A percentile compares a stretch with the other conserved stretches of the same genome.
Conservation (phyloP, 2,113 vertebrate genomes). For the Limanda limanda region DNA sequence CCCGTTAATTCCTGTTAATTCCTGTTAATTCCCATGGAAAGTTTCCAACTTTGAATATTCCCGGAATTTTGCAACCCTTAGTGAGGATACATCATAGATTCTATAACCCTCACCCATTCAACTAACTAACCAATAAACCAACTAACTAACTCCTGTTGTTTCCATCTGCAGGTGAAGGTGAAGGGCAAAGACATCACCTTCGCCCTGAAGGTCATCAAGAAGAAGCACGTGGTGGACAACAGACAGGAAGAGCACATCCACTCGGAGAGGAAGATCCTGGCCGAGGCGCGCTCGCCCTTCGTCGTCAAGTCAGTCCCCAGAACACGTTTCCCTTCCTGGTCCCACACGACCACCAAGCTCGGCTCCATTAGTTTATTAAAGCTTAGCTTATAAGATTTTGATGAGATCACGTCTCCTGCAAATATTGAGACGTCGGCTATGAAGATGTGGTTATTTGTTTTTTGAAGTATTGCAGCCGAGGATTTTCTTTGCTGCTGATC, state of each 20-base stretch:
- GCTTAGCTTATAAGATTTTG: slow-evolving; percentile 52
- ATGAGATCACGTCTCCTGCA: slow-evolving; percentile 44
- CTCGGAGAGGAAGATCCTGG: slow-evolving; percentile 83
- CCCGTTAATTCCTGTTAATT: too few species aligned
- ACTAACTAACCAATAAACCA: too few species aligned
- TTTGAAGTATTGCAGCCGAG: slow-evolving; percentile 31
- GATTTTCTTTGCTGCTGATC: slow-evolving; percentile 44
- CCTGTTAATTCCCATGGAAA: too few species aligned
- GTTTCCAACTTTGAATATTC: too few species aligned
- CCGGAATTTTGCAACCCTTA: too few species aligned
- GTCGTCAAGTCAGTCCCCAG: slow-evolving; percentile 72
- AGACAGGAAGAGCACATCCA: slow-evolving; percentile 85
- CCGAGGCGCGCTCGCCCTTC: slow-evolving; percentile 79
- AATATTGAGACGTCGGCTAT: slow-evolving; percentile 1
- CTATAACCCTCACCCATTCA: not conserved
- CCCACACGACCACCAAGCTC: slow-evolving; percentile 13
- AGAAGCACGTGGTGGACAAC: slow-evolving; percentile 84
- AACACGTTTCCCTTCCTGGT: slow-evolving; percentile 17
- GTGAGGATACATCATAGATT: slow-evolving; percentile 12
- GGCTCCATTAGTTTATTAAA: slow-evolving; percentile 45
- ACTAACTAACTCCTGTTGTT: too few species aligned
- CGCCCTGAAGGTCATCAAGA: slow-evolving; percentile 84
- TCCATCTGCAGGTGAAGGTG: slow-evolving; percentile 77
- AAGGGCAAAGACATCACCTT: slow-evolving; percentile 77
- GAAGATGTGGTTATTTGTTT: slow-evolving; percentile 43